Evolutionary conservation across 2,888 invertebrate species (phyloP), one percentile per base, ranked within the genome.

Genomic region (Leuctra nigra): DNA sequence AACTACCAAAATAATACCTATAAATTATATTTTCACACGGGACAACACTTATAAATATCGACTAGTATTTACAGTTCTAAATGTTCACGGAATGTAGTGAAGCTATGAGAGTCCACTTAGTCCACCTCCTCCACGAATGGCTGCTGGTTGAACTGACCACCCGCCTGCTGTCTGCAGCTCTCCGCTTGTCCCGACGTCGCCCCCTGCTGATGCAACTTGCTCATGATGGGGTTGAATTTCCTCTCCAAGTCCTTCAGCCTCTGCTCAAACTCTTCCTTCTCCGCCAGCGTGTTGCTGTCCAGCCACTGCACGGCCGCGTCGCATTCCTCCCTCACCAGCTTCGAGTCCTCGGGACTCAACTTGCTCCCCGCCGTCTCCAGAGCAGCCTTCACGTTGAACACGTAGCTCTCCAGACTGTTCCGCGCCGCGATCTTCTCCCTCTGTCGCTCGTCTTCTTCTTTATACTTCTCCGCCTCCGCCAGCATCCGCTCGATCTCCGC

Each of bases 401-500:
- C n/a, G n/a, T n/a, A 72, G 7, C 63, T 59, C 62, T 73, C 77
- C 35, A 77, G 66, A 33, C 68, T 64, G 64, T 77, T 77, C 65
- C 73, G 71, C n/a, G 75, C 70, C 1, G 68, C 60, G 22, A 77
- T 70, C 53, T 71, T 66, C 24, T 71, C 70, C 53, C 66, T 62
- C 60, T 69, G 70, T 46, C 65, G 65, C n/a, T 69, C 69, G 57
- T 72, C 72, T 59, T 72, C 72, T 13, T 77, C 78, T 60, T 83
- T 83, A 69, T 83, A 91, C 63, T 81, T 84, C 65, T 91, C 89
- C 0, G 91, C 89, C 58, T 91, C 90, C 9, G 78, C 70, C 20
- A 91, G 74, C 91, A 91, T 92, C 62, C 84, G 80, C 64, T 93
- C 91, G 55, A 92, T 92, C 55, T 92, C 91, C n/a, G 82, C n/a